Conservation (phyloP, 2,797 vertebrate genomes). For the Carduelis carduelis region DNA sequence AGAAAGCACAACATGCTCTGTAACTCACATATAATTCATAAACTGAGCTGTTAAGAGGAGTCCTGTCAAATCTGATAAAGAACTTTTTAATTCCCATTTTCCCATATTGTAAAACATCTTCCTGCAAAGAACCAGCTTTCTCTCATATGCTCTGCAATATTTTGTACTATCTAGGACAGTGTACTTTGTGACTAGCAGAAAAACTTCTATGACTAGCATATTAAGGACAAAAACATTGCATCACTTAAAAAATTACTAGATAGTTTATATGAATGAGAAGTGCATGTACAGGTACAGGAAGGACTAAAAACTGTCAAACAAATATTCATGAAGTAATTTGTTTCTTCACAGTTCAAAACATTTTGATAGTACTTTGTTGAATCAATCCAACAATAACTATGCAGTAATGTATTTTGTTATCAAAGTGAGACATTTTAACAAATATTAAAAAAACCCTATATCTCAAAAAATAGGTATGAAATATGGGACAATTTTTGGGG, state of each 20-base stretch:
- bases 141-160: background rate
- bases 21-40: background rate
- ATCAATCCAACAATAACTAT: background rate
- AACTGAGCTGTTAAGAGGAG: background rate
- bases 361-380: background rate
- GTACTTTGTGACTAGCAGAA: background rate
- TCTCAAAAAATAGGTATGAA: background rate
- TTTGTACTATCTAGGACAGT: background rate
- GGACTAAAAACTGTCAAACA: background rate
- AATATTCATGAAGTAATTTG: background rate
- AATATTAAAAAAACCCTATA: background rate
- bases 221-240: background rate
- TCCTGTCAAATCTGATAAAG: background rate
- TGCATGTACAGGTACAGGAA: background rate
- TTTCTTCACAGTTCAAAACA: background rate
- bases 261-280: background rate
- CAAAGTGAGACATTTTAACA: background rate
- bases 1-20: background rate
- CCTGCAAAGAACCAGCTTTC: background rate
- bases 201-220: background rate
- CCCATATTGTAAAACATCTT: background rate
- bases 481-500: background rate
- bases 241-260: background rate
- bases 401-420: background rate
- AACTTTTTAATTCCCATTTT: background rate